phyloP scores from a whole-genome alignment of 1,140 invertebrate species.

The Drosophila insularis region DNA sequence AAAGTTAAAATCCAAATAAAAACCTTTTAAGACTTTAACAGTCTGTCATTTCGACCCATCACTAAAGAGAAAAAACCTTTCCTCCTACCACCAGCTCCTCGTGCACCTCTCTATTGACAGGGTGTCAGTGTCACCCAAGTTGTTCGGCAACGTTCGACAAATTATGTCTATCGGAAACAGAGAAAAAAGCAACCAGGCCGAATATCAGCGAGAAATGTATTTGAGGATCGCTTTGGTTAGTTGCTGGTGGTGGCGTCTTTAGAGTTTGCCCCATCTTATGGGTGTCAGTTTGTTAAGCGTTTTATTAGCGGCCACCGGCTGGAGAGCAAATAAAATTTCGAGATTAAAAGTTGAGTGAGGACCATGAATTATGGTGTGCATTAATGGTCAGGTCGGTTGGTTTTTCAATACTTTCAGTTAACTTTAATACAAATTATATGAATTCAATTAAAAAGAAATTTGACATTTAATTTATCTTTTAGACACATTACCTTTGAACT shows the following conservation, averaged over 20 bases:
- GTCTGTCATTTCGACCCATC: conserved; percentile 13
- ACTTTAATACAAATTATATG: not conserved
- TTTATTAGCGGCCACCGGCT: conserved; percentile 50
- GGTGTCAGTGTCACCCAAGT: conserved; percentile 48
- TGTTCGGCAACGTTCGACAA: conserved; percentile 31
- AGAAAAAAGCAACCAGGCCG: conserved; percentile 39
- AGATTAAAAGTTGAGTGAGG: conserved; percentile 40
- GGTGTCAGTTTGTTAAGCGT: conserved; percentile 58
- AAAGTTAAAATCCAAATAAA: not conserved
- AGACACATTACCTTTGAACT: not conserved
- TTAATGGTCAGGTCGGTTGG: conserved; percentile 43
- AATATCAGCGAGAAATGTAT: conserved; percentile 34
- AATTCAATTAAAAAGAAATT: conserved; percentile 29
- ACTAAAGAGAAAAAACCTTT: not conserved
- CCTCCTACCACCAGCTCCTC: not conserved
- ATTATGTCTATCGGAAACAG: conserved; percentile 54
- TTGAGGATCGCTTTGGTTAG: conserved; percentile 12
- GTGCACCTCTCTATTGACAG: not conserved
- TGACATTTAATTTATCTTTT: not conserved
- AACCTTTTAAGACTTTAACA: not conserved
- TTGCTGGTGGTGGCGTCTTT: conserved; percentile 11
- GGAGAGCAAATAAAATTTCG: conserved; percentile 51
- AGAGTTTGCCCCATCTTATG: conserved; percentile 18
- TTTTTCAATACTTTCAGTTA: not conserved
- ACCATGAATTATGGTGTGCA: conserved; percentile 68